Evolutionary conservation across 1,140 invertebrate genomes (phyloP).

Genomic region (Aphelinus atriplicis): DNA sequence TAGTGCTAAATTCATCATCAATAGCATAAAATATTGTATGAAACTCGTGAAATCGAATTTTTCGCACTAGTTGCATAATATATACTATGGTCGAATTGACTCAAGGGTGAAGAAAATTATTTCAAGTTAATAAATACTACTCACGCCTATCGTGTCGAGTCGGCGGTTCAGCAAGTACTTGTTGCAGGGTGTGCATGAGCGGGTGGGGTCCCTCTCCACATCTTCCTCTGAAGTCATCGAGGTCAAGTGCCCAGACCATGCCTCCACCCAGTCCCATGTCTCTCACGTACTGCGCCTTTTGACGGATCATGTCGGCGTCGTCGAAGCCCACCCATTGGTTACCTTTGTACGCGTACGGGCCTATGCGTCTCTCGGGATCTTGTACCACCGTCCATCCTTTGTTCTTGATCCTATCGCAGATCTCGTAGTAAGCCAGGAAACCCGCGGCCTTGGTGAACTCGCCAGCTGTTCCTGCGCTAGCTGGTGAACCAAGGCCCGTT

Average conservation of each 20-base stretch:
- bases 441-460: constrained; percentile 85
- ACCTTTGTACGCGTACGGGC: constrained; percentile 85
- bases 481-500: constrained; percentile 76
- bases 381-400: constrained; percentile 82
- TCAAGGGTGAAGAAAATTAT: no score
- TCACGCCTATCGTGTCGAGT: constrained; percentile 56
- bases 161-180: constrained; percentile 69
- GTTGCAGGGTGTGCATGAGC: constrained; percentile 75
- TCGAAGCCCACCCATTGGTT: constrained; percentile 92
- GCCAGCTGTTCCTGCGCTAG: constrained; percentile 79
- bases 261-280: constrained; percentile 83
- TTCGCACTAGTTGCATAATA: no score
- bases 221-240: constrained; percentile 68
- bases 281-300: constrained; percentile 81
- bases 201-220: constrained; percentile 82
- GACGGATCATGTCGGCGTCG: constrained; percentile 80
- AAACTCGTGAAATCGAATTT: no score
- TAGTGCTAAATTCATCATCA: no score
- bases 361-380: constrained; percentile 80
- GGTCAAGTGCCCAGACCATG: constrained; percentile 89
- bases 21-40: no score
- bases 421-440: constrained; percentile 91
- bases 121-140: constrained; percentile 2
- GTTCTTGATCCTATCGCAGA: constrained; percentile 81
- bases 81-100: no score